Evolutionary conservation across 1,140 invertebrate genomes (phyloP), one percentile per base, ranked within the genome.

Genomic region (Telenomus remus): DNA sequence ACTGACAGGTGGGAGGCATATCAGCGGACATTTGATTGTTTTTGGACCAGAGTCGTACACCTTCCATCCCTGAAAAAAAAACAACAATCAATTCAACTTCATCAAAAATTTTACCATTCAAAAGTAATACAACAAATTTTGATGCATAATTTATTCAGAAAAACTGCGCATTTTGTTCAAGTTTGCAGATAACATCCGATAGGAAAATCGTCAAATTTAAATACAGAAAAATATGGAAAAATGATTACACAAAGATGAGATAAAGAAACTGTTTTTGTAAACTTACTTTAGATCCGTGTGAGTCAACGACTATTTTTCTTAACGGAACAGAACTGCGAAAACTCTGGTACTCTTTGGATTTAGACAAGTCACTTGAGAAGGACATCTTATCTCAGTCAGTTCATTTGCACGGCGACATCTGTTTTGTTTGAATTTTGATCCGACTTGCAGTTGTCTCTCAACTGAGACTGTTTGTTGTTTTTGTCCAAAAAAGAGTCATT

Each of bases 31-130:
- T 59, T 89, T 91, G 3, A 97, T 90, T 44, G 90, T 91, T 82
- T 93, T 93, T 6, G 96, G 95, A 42, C 95, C 95, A 63, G 94
- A 94, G 86, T 97, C 96, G 86, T 96, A 97, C 37, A 97, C 89
- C 82, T 92, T 92, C 96, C 96, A 97, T 80, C 92, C 92, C 93
- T 95, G 68, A 59, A 85, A 79, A 60, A 76, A 54, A 54, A 44
- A 43, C 44, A 53, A 64, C n/a, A n/a, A n/a, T n/a, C n/a, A n/a
- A n/a, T n/a, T n/a, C n/a, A n/a, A n/a, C n/a, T n/a, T n/a, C n/a
- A n/a, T n/a, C n/a, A n/a, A n/a, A n/a, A n/a, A n/a, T n/a, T n/a
- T n/a, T n/a, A n/a, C n/a, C n/a, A n/a, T n/a, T n/a, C n/a, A n/a
- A n/a, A n/a, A n/a, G n/a, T n/a, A n/a, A n/a, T n/a, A n/a, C n/a